phyloP scores from a whole-genome alignment of 2,888 invertebrate species.

The Oxystoma pomonae region DNA sequence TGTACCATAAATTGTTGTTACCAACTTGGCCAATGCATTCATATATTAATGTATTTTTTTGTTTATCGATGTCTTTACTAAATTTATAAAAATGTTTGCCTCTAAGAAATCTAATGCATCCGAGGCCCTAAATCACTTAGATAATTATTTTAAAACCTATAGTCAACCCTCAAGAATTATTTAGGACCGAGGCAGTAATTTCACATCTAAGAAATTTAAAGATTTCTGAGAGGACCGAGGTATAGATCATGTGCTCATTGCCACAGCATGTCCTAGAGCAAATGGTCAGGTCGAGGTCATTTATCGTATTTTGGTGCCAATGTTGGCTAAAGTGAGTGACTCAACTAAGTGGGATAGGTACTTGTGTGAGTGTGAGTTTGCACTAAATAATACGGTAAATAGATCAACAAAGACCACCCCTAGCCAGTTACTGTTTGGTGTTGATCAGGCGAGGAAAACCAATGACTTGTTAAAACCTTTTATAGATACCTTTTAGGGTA shows the following conservation, averaged over 20 bases:
- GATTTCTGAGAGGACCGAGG: no score
- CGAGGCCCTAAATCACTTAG: slow-evolving; percentile 25
- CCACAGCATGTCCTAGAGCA: slow-evolving; percentile 31
- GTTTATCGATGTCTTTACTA: slow-evolving; percentile 34
- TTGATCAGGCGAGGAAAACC: slow-evolving; percentile 27
- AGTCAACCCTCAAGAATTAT: slow-evolving; percentile 28
- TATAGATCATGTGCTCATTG: slow-evolving; percentile 25
- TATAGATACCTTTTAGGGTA: slow-evolving; percentile 8
- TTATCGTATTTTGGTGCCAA: slow-evolving; percentile 6
- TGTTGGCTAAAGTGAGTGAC: slow-evolving; percentile 11
- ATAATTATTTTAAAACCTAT: slow-evolving; percentile 29
- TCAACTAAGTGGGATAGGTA: slow-evolving; percentile 25
- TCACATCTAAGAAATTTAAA: slow-evolving; percentile 31
- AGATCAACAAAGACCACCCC: slow-evolving; percentile 33
- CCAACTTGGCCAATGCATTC: no score
- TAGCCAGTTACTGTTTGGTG: slow-evolving; percentile 19
- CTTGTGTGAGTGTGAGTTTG: slow-evolving; percentile 20
- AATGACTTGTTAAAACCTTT: slow-evolving; percentile 24
- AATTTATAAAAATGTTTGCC: slow-evolving; percentile 31
- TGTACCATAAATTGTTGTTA: no score
- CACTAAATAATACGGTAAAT: slow-evolving; percentile 29
- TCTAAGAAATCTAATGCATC: slow-evolving; percentile 24
- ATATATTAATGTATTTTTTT: slow-evolving; percentile 33
- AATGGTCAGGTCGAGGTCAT: slow-evolving; percentile 33
- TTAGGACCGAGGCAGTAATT: slow-evolving; percentile 33